These are phyloP conservation scores for Chamaetylas fuelleborni DNA, from an alignment of 2,113 vertebrate genomes.

Conservation along the genomic window DNA sequence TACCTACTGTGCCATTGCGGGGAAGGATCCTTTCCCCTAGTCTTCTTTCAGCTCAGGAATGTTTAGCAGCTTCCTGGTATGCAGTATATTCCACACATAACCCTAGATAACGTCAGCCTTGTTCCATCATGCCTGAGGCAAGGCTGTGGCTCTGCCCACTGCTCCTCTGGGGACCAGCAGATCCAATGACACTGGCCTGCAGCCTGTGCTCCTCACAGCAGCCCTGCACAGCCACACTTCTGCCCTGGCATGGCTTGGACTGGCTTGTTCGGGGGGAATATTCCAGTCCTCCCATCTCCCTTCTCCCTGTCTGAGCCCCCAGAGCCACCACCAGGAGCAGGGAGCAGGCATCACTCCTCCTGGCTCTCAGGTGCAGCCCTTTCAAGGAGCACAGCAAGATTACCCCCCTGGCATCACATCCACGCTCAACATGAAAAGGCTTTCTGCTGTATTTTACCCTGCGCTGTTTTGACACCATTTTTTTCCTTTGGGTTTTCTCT, in stretches of 20 bases:
- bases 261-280: not conserved
- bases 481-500: not conserved
- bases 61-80: not conserved
- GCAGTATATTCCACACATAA: not conserved
- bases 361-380: not conserved
- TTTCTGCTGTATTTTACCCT: not conserved
- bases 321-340: not conserved
- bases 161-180: not conserved
- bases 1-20: not conserved
- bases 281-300: not conserved
- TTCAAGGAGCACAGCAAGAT: not conserved
- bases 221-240: not conserved
- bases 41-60: not conserved
- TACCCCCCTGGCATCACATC: not conserved
- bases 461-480: not conserved
- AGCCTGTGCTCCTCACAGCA: accelerated
- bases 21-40: not conserved
- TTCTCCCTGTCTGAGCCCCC: not conserved
- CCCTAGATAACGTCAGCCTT: not conserved
- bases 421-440: not conserved
- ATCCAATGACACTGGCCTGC: not conserved
- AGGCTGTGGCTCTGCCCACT: not conserved
- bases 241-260: accelerated
- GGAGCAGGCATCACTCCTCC: not conserved
- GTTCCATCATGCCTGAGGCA: not conserved